Evolutionary conservation across 2,113 vertebrate species (phyloP).

Genomic region (Tragelaphus strepsiceros): DNA sequence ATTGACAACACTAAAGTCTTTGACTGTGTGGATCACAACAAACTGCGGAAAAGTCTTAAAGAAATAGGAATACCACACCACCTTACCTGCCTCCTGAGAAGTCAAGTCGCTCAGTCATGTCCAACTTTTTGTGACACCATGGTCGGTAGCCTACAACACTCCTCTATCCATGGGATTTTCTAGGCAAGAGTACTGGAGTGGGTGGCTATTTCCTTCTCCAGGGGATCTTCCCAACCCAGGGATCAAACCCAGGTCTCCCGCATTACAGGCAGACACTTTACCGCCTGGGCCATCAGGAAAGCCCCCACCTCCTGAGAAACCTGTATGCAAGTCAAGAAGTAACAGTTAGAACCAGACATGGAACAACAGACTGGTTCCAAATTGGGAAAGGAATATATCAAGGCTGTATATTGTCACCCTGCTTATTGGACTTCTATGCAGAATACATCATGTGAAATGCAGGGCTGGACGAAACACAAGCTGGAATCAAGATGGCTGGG

Average conservation of each 20-base stretch:
- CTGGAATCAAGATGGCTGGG: background rate
- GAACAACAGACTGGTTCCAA: background rate
- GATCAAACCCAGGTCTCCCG: background rate
- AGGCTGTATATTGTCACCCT: background rate
- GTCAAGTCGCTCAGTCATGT: background rate
- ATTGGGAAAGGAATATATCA: background rate
- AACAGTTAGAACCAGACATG: background rate
- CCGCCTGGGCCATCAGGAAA: background rate
- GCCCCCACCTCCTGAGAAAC: background rate
- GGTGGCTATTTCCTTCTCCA: background rate
- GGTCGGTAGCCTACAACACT: background rate
- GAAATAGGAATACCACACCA: background rate
- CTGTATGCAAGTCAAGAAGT: background rate
- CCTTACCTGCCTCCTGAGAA: background rate
- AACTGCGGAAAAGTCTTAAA: background rate
- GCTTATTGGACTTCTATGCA: background rate
- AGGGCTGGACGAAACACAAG: background rate
- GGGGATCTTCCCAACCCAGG: background rate
- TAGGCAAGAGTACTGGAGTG: background rate
- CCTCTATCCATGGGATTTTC: background rate
- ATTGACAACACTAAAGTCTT: background rate
- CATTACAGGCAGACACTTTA: background rate
- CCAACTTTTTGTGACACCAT: background rate
- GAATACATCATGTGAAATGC: background rate
- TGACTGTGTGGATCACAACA: background rate